These are phyloP conservation scores for Podarcis raffonei DNA, from an alignment of 2,113 vertebrate species.

Conservation along the genomic window DNA sequence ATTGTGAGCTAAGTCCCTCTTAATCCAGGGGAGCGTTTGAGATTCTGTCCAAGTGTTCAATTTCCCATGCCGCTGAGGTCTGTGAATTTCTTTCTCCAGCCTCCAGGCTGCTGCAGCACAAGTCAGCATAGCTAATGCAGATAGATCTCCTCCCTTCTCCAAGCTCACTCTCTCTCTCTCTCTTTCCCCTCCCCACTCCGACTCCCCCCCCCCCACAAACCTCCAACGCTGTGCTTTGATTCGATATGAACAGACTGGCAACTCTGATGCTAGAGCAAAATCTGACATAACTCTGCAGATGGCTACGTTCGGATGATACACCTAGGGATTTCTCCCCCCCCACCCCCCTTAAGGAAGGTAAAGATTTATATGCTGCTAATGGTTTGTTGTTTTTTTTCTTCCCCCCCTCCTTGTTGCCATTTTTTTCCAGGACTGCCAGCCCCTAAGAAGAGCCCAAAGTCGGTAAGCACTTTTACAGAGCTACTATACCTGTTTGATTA, in stretches of 20 bases:
- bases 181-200: conserved; percentile 44
- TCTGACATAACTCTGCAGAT: conserved; percentile 84
- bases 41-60: conserved; percentile 78
- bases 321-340: conserved; percentile 76
- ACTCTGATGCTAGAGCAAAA: conserved; percentile 75
- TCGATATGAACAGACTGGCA: conserved; percentile 82
- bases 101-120: conserved; percentile 84
- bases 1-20: conserved; percentile 90
- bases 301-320: conserved; percentile 78
- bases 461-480: conserved; percentile 86
- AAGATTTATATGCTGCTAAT: conserved; percentile 75
- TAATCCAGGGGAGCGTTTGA: conserved; percentile 90
- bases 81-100: conserved; percentile 83
- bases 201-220: conserved; percentile 38
- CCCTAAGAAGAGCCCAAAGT: conserved; percentile 98
- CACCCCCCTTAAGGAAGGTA: conserved; percentile 74
- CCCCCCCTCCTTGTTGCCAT: conserved; percentile 79
- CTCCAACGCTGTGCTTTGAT: conserved; percentile 69
- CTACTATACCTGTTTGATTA: conserved; percentile 68
- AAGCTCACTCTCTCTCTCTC: conserved; percentile 20
- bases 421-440: conserved; percentile 91
- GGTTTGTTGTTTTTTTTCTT: conserved; percentile 63
- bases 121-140: conserved; percentile 88
- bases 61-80: conserved; percentile 73
- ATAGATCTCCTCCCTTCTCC: conserved; percentile 54